Percentiles rank a stretch among this genome's conserved stretches.
These are phyloP conservation scores for Hydropsyche betteni DNA, from an alignment of 2,888 invertebrate species.

Conservation along the genomic window DNA sequence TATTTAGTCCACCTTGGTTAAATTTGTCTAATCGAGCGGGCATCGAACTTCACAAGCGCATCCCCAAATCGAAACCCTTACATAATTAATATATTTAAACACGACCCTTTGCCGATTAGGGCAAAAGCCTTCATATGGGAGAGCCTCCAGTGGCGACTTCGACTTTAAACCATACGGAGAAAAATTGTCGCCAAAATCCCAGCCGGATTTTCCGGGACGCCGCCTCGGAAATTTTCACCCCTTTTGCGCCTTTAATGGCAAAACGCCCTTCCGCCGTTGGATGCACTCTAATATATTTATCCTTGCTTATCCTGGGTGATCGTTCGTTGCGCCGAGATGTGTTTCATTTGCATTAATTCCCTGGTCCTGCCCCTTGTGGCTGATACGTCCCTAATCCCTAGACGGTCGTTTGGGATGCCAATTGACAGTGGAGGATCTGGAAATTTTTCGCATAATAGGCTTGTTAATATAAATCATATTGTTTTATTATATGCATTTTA, in stretches of 20 bases:
- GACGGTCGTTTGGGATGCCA: conserved; percentile 14
- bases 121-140: not conserved
- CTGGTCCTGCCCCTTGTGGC: conserved; percentile 44
- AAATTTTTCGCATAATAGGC: no score
- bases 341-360: conserved; percentile 51
- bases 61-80: not conserved
- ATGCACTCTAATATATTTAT: conserved; percentile 49
- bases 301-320: conserved; percentile 46
- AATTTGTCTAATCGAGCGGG: not conserved
- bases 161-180: not conserved
- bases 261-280: conserved; percentile 35
- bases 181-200: conserved; percentile 2
- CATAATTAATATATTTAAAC: not conserved
- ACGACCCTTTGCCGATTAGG: not conserved
- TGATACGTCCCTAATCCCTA: conserved; percentile 39
- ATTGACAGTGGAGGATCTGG: no score
- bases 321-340: conserved; percentile 46
- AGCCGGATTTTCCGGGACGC: not conserved
- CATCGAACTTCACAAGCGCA: conserved; percentile 5
- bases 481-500: no score
- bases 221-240: conserved; percentile 16
- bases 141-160: no score
- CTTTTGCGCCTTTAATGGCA: not conserved
- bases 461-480: no score
- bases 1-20: not conserved